These are phyloP conservation scores for Scaptomyza pallida DNA, from an alignment of 1,140 invertebrate species.

Conservation along the genomic window DNA sequence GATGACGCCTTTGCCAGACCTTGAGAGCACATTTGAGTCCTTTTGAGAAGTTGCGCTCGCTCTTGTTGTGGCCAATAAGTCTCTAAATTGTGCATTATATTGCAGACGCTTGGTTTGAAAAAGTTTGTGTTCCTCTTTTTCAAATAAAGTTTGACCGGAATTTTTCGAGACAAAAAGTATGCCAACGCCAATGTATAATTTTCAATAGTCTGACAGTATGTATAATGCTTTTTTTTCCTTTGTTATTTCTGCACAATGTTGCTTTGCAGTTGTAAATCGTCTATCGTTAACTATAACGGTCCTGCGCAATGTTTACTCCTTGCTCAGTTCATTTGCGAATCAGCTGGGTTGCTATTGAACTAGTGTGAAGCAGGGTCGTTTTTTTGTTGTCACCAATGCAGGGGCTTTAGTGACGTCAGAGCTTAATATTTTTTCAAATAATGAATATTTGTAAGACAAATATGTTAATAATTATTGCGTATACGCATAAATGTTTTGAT, in stretches of 20 bases:
- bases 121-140: not conserved
- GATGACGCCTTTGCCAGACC: not conserved
- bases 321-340: not conserved
- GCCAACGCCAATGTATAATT: not conserved
- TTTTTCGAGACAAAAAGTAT: not conserved
- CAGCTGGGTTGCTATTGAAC: not conserved
- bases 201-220: not conserved
- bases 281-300: not conserved
- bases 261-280: not conserved
- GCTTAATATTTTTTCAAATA: not conserved
- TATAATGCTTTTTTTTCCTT: constrained; percentile 1
- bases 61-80: not conserved
- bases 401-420: not conserved
- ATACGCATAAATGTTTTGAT: no score
- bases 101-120: not conserved
- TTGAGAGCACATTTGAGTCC: not conserved
- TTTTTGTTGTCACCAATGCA: not conserved
- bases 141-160: not conserved
- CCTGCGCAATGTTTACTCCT: not conserved
- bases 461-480: no score
- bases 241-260: not conserved
- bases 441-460: no score
- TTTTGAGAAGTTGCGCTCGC: not conserved
- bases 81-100: not conserved
- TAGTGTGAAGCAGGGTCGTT: not conserved